Conservation (phyloP, 2,888 invertebrate species). For the Congeria kusceri region DNA sequence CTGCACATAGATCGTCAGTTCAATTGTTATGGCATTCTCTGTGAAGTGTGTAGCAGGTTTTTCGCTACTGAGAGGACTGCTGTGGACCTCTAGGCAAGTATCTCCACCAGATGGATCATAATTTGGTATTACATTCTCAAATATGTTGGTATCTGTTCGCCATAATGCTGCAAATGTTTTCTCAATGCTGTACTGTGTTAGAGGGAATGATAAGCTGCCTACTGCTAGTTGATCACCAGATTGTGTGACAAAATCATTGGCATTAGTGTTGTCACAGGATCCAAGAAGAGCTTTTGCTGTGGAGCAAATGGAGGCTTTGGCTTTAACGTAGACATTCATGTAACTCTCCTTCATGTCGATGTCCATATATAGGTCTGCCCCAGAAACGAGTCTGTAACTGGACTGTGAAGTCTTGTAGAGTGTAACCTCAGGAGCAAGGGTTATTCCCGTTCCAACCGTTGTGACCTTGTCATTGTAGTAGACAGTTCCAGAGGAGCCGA, state of each 20-base stretch:
- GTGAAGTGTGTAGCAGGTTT: constrained; percentile 56
- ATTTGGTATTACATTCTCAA: constrained; percentile 42
- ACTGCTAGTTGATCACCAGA: constrained; percentile 46
- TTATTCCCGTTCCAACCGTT: constrained; percentile 42
- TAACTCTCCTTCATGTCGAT: constrained; percentile 57
- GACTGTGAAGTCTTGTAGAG: constrained; percentile 37
- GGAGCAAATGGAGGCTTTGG: constrained; percentile 44
- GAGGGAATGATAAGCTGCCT: constrained; percentile 23
- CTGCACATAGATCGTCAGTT: constrained; percentile 68
- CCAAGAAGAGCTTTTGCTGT: constrained; percentile 61
- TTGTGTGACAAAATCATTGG: constrained; percentile 61
- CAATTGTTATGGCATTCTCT: constrained; percentile 65
- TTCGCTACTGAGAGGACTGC: constrained; percentile 51
- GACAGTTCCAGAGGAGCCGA: constrained; percentile 27
- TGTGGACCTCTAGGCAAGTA: constrained; percentile 53
- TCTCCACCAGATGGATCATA: constrained; percentile 48
- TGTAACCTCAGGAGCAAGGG: constrained; percentile 32
- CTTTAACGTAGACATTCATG: constrained; percentile 49
- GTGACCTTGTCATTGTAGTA: constrained; percentile 52
- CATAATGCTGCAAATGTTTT: constrained; percentile 65
- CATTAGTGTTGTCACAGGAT: constrained; percentile 60
- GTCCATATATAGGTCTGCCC: constrained; percentile 45
- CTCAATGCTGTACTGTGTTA: constrained; percentile 58
- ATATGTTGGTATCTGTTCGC: constrained; percentile 42
- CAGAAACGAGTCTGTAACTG: constrained; percentile 49